phyloP scores from a whole-genome alignment of 2,888 invertebrate genomes.

The Rhagonycha lutea region DNA sequence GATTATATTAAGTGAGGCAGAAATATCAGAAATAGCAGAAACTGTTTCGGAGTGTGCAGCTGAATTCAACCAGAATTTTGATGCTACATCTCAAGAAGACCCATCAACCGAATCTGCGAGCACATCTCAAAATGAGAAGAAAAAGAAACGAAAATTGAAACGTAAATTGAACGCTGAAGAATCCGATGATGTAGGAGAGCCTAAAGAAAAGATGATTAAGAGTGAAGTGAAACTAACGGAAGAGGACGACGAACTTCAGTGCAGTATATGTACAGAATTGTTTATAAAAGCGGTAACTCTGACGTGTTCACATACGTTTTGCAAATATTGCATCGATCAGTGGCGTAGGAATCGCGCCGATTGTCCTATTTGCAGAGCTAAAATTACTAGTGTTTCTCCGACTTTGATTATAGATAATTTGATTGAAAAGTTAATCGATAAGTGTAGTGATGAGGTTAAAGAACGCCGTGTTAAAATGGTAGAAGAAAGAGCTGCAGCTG shows the following conservation, averaged over 20 bases:
- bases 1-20: neutral
- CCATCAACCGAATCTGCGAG: neutral
- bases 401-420: slow-evolving; percentile 73
- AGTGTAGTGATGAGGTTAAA: slow-evolving; percentile 64
- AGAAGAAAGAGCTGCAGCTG: slow-evolving; percentile 54
- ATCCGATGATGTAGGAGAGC: neutral
- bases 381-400: slow-evolving; percentile 59
- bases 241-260: slow-evolving; percentile 72
- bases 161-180: neutral
- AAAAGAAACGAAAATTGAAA: neutral
- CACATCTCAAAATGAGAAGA: neutral
- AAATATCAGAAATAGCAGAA: slow-evolving; percentile 1
- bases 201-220: neutral
- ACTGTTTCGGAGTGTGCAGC: neutral
- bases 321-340: slow-evolving; percentile 68
- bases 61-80: neutral
- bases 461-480: slow-evolving; percentile 60
- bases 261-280: slow-evolving; percentile 76
- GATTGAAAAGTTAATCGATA: slow-evolving; percentile 71
- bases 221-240: slow-evolving; percentile 33
- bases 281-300: slow-evolving; percentile 72
- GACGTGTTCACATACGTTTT: slow-evolving; percentile 77
- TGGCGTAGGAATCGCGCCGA: slow-evolving; percentile 73
- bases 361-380: slow-evolving; percentile 71
- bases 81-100: neutral